Percentiles rank a stretch among this genome's conserved stretches.
Evolutionary conservation across 2,797 vertebrate genomes (phyloP).

Genomic region (Phataginus tetradactyla): DNA sequence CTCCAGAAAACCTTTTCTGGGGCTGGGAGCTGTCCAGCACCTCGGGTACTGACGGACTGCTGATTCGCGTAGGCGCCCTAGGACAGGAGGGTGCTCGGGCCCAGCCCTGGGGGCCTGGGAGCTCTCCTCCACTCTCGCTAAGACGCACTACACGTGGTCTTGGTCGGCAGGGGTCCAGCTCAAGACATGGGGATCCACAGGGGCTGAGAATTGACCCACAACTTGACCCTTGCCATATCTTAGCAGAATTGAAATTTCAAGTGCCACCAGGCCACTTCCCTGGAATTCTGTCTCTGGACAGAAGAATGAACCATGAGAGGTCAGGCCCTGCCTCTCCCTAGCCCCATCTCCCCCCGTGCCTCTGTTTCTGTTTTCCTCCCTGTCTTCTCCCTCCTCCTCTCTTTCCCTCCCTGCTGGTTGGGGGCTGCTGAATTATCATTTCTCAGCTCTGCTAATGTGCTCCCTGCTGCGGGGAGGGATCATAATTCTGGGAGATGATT

Average conservation of each 20-base stretch:
- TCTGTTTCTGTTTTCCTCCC: slow-evolving; percentile 49
- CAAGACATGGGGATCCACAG: neutral
- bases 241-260: slow-evolving; percentile 26
- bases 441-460: slow-evolving; percentile 82
- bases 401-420: slow-evolving; percentile 77
- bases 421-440: slow-evolving; percentile 83
- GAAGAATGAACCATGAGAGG: neutral
- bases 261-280: neutral
- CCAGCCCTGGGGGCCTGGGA: neutral
- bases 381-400: slow-evolving; percentile 7
- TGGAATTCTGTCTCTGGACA: neutral
- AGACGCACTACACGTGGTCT: neutral
- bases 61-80: neutral
- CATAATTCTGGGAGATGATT: slow-evolving; percentile 83
- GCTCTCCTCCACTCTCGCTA: neutral
- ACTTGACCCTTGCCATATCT: neutral
- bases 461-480: slow-evolving; percentile 80
- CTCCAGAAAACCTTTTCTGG: neutral
- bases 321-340: neutral
- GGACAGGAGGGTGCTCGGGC: neutral
- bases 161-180: neutral
- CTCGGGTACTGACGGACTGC: slow-evolving; percentile 54
- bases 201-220: slow-evolving; percentile 30
- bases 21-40: slow-evolving; percentile 80
- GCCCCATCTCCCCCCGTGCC: neutral